phyloP scores from a whole-genome alignment of 2,797 vertebrate species.

The Selene dorsalis region DNA sequence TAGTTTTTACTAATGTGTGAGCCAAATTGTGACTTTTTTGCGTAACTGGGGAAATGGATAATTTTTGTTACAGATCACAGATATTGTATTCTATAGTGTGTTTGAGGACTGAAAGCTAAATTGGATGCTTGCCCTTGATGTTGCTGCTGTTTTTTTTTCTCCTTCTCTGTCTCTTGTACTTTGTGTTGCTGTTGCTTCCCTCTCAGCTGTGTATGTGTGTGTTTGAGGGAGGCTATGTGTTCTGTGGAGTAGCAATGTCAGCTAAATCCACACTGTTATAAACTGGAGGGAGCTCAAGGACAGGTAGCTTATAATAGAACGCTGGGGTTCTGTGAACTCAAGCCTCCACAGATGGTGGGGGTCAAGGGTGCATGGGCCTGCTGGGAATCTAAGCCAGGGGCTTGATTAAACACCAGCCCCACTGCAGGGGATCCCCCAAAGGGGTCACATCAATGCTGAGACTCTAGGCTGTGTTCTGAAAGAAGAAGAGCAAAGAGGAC shows the following conservation, averaged over 20 bases:
- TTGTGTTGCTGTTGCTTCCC: neutral
- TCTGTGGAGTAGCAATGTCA: constrained; percentile 56
- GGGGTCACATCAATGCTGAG: constrained; percentile 60
- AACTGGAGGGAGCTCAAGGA: constrained; percentile 60
- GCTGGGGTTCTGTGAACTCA: constrained; percentile 45
- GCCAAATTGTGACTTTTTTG: constrained; percentile 26
- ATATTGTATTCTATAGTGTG: constrained; percentile 36
- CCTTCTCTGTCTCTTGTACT: constrained; percentile 31
- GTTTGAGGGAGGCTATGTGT: constrained; percentile 19
- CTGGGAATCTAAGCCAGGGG: constrained; percentile 73
- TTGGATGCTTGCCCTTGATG: constrained; percentile 53
- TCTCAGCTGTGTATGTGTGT: constrained; percentile 3
- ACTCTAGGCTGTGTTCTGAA: constrained; percentile 36
- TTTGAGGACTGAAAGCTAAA: constrained; percentile 54
- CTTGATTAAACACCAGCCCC: constrained; percentile 80
- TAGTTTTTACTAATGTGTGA: constrained; percentile 36
- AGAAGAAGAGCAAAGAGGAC: constrained; percentile 5
- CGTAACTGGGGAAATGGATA: constrained; percentile 36
- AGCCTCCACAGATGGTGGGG: constrained; percentile 73
- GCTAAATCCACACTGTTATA: constrained; percentile 44
- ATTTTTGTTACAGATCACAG: constrained; percentile 28
- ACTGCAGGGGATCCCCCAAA: constrained; percentile 53
- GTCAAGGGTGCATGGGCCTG: constrained; percentile 66
- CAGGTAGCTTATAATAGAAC: constrained; percentile 74
- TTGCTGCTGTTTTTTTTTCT: constrained; percentile 27